These are phyloP conservation scores for Empidonax alnorum DNA, from an alignment of 2,113 vertebrate genomes.

Conservation along the genomic window DNA sequence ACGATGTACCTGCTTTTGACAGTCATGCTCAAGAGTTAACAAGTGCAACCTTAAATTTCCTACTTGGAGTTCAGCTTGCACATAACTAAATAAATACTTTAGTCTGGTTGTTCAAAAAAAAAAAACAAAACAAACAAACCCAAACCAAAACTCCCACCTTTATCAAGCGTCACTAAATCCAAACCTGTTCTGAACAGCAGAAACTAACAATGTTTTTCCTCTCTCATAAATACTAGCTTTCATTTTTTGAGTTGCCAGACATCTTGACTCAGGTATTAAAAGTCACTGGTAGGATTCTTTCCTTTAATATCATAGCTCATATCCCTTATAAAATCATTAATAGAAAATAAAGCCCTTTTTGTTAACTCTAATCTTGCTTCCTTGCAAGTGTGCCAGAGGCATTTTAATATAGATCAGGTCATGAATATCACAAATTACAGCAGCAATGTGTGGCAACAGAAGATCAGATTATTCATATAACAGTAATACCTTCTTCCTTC, in stretches of 20 bases:
- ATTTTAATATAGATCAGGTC: conserved; percentile 9
- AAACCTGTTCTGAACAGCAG: not conserved
- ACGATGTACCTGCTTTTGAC: not conserved
- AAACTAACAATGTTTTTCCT: not conserved
- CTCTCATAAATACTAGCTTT: not conserved
- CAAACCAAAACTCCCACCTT: not conserved
- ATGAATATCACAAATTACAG: conserved; percentile 17
- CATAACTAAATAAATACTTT: not conserved
- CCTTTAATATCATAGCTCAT: conserved; percentile 9
- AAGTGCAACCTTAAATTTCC: not conserved
- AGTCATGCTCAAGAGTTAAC: not conserved
- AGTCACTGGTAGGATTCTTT: not conserved
- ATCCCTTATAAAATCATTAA: conserved; percentile 35
- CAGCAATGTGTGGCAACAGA: not conserved
- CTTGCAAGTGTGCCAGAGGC: conserved; percentile 5
- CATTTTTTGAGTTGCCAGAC: not conserved
- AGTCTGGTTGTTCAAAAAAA: not conserved
- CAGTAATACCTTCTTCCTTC: not conserved
- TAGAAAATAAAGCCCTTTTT: conserved; percentile 49
- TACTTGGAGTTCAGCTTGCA: not conserved
- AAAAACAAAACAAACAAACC: not conserved
- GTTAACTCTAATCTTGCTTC: conserved; percentile 8
- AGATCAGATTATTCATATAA: not conserved
- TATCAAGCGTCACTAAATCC: not conserved
- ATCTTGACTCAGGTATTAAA: not conserved